Percentiles rank a stretch among this genome's conserved stretches.
phyloP scores from a whole-genome alignment of 2,797 vertebrate genomes.

The Enteromius viviparus region DNA sequence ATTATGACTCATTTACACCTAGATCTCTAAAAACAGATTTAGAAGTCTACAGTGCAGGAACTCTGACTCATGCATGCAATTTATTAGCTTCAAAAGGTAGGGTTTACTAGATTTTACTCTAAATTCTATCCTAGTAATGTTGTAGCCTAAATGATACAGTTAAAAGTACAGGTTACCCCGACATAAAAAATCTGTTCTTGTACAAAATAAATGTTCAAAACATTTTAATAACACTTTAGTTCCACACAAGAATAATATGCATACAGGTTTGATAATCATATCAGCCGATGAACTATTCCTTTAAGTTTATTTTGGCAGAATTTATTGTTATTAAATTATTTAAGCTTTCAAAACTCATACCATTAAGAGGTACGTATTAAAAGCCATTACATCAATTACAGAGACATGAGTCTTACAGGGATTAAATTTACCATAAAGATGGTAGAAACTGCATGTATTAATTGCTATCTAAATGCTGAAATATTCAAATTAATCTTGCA shows the following conservation, averaged over 20 bases:
- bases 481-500: constrained; percentile 73
- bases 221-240: not conserved
- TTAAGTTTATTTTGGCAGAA: not conserved
- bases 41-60: not conserved
- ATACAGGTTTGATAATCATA: not conserved
- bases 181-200: not conserved
- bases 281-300: not conserved
- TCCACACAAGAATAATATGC: not conserved
- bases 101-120: not conserved
- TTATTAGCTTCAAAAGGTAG: not conserved
- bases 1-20: not conserved
- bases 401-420: constrained; percentile 50
- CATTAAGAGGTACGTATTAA: constrained; percentile 57
- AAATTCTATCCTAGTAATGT: not conserved
- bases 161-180: not conserved
- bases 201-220: not conserved
- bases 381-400: constrained; percentile 60
- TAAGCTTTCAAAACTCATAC: constrained; percentile 51
- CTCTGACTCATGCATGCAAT: not conserved
- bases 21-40: not conserved
- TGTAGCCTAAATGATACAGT: not conserved
- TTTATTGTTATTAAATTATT: constrained; percentile 9
- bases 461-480: constrained; percentile 74
- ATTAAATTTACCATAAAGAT: constrained; percentile 61
- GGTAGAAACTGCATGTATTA: constrained; percentile 66